Evolutionary conservation across 2,888 invertebrate genomes (phyloP).

Genomic region (Drosophila pseudotalamancana): DNA sequence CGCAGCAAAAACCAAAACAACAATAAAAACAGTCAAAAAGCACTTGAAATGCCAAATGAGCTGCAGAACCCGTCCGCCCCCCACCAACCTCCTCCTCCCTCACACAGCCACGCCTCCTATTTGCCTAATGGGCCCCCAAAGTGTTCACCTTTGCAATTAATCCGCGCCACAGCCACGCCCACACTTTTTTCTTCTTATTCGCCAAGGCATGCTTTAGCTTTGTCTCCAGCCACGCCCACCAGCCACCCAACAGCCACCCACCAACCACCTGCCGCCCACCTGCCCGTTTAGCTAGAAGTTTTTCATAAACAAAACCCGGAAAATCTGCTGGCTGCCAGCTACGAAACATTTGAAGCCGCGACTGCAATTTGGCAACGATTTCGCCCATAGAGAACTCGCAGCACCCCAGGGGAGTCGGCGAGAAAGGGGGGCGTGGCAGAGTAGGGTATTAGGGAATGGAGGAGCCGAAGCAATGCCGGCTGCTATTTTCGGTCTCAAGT

Average conservation of each 20-base stretch:
- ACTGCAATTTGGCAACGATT: slow-evolving; percentile 77
- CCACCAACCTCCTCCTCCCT: slow-evolving; percentile 15
- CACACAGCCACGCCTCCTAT: slow-evolving; percentile 53
- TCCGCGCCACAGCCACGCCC: slow-evolving; percentile 57
- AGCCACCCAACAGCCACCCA: background rate
- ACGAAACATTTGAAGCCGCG: slow-evolving; percentile 56
- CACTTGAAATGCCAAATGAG: slow-evolving; percentile 79
- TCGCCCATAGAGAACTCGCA: slow-evolving; percentile 29
- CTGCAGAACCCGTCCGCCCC: no score
- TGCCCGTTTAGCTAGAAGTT: slow-evolving; percentile 34
- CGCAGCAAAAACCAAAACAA: slow-evolving; percentile 60
- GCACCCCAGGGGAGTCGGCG: background rate
- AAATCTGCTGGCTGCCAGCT: slow-evolving; percentile 76
- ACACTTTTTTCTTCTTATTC: slow-evolving; percentile 38
- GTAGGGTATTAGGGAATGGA: background rate
- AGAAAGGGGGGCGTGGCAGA: background rate
- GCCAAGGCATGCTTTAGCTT: slow-evolving; percentile 52
- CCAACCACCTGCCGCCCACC: background rate
- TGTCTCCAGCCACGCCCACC: slow-evolving; percentile 17
- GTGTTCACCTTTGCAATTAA: slow-evolving; percentile 76
- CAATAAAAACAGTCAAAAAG: slow-evolving; percentile 78
- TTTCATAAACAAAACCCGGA: slow-evolving; percentile 76
- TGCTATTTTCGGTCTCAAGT: slow-evolving; percentile 78
- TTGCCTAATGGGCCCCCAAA: slow-evolving; percentile 70
- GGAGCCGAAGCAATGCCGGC: slow-evolving; percentile 21